Conservation (phyloP, 1,140 invertebrate genomes). For the Lepidurus couesii region DNA sequence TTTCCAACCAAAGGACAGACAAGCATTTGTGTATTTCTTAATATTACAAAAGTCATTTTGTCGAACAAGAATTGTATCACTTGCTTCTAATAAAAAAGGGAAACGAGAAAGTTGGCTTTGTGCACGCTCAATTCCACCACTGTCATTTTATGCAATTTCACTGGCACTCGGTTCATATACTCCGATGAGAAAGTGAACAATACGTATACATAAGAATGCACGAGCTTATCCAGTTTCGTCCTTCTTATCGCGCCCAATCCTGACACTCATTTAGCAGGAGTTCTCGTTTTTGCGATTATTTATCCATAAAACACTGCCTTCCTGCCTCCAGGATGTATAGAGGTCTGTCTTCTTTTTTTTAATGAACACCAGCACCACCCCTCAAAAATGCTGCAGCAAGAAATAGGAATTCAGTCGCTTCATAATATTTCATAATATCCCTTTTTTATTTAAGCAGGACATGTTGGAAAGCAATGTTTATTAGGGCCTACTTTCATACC, state of each 20-base stretch:
- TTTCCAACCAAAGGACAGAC: background rate
- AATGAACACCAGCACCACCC: background rate
- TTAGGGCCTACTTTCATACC: background rate
- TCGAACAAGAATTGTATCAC: background rate
- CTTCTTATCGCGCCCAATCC: background rate
- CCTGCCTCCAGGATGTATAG: background rate
- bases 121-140: background rate
- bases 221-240: background rate
- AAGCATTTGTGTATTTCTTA: constrained; percentile 3
- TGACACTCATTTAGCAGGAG: background rate
- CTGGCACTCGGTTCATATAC: background rate
- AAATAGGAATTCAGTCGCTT: background rate
- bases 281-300: background rate
- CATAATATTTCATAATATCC: background rate
- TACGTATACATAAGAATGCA: background rate
- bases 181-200: background rate
- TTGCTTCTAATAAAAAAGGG: background rate
- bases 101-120: background rate
- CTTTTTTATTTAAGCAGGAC: background rate
- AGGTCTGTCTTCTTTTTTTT: background rate
- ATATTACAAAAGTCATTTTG: background rate
- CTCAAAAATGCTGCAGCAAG: background rate
- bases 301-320: background rate
- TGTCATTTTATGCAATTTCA: background rate
- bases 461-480: background rate